phyloP scores from a whole-genome alignment of 2,888 invertebrate species.

The Trachelus tabidus region DNA sequence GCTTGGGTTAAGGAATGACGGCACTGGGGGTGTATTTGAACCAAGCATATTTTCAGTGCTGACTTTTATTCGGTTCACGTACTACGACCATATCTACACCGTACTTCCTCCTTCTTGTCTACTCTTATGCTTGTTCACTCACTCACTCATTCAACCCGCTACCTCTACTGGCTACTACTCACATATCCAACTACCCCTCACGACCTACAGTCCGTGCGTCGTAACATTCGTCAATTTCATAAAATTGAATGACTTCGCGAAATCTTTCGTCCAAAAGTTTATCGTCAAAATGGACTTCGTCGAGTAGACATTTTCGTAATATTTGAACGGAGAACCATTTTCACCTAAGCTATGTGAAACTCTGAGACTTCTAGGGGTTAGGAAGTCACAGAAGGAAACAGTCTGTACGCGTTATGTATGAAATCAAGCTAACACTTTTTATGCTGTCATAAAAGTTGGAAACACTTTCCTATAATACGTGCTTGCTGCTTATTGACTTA shows the following conservation, averaged over 20 bases:
- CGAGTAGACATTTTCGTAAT: not conserved
- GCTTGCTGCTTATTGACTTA: too few species aligned
- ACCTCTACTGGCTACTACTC: not conserved
- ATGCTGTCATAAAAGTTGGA: not conserved
- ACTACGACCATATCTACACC: conserved; percentile 4
- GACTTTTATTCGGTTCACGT: conserved; percentile 46
- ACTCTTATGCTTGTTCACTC: conserved; percentile 5
- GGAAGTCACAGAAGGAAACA: not conserved
- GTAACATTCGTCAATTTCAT: conserved; percentile 37
- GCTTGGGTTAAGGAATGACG: not conserved
- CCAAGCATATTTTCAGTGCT: conserved; percentile 40
- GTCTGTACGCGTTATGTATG: not conserved
- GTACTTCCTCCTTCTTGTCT: not conserved
- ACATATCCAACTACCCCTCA: not conserved
- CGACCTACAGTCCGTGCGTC: conserved; percentile 9
- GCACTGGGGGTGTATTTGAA: conserved; percentile 13
- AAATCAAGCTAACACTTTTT: not conserved
- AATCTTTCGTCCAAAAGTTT: conserved; percentile 1
- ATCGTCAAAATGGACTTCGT: not conserved
- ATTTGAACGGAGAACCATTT: not conserved
- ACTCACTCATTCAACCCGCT: not conserved
- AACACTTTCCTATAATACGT: not conserved
- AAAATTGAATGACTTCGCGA: conserved; percentile 35
- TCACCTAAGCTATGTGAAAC: not conserved
- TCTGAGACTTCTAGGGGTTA: not conserved